Base-by-base conservation (phyloP, 2,113 vertebrate genomes). In the Sclerurus mexicanus region DNA sequence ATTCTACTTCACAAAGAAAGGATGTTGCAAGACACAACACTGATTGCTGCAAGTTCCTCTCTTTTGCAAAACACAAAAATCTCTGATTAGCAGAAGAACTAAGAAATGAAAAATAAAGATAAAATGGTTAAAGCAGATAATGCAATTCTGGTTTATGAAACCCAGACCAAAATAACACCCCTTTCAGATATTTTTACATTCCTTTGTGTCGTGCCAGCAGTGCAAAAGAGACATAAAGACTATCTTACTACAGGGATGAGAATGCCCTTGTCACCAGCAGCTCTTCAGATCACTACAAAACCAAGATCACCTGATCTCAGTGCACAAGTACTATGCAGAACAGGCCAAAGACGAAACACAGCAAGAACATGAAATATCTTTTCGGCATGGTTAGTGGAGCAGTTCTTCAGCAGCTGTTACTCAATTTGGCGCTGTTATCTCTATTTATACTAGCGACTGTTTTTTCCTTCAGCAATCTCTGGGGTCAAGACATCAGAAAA, bases 1-100 rank as follows among this genome's bases (percentile, higher is more conserved):
- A 95, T 93, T 93, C 52, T 77, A 40, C 55, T 77, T 67, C 64
- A 91, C 47, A 88, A 83, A 91, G 82, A 85, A 83, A 85, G 94
- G 37, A 89, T n/a, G 50, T 73, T 11, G 25, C 63, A 95, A 93
- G 90, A 75, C 85, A 94, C 55, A 96, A 58, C 62, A 93, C 53
- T 77, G 87, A 96, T 83, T 90, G 90, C 91, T 88, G 30, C 33
- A 91, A 93, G 89, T 73, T 94, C 62, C 42, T 62, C 75, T 72
- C 81, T 94, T 91, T 82, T 3, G 33, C 58, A 80, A 85, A 95
- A 88, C 55, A 96, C 94, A 96, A 96, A 96, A 95, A 94, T 90
- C 89, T 93, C 93, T 96, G 94, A 97, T 96, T 94, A 94, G 67
- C 53, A 39, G 4, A 87, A 95, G 73, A 96, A 79, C 19, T 40